phyloP scores from a whole-genome alignment of 2,888 invertebrate genomes.

The Panopea generosa region DNA sequence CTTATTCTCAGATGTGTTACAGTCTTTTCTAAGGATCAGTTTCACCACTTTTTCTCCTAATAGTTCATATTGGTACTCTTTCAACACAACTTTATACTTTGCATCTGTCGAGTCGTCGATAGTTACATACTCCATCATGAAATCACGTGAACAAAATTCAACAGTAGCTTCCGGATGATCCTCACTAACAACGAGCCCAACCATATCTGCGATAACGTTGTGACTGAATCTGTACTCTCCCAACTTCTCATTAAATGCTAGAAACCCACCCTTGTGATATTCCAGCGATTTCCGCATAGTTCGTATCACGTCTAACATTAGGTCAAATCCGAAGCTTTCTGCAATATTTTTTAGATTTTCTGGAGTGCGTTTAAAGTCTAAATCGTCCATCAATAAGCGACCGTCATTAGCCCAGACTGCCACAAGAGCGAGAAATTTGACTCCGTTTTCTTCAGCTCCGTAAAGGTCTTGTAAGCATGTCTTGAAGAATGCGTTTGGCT shows the following conservation, averaged over 20 bases:
- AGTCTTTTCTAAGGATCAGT: slow-evolving; percentile 9
- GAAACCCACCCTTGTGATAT: slow-evolving; percentile 17
- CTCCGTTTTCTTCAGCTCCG: not conserved
- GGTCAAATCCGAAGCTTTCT: slow-evolving; percentile 11
- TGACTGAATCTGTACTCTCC: slow-evolving; percentile 39
- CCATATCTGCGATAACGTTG: slow-evolving; percentile 46
- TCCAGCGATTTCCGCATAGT: slow-evolving; percentile 16
- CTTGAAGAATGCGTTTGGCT: not conserved
- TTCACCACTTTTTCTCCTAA: slow-evolving; percentile 6
- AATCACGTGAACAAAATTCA: slow-evolving; percentile 3
- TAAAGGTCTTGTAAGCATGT: not conserved
- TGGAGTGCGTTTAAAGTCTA: not conserved
- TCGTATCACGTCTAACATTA: slow-evolving; percentile 13
- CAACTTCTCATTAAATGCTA: slow-evolving; percentile 6
- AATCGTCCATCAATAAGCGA: slow-evolving; percentile 7
- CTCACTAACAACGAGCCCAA: slow-evolving; percentile 30
- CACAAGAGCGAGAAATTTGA: slow-evolving; percentile 43
- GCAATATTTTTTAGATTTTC: slow-evolving; percentile 16
- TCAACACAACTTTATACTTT: slow-evolving; percentile 1
- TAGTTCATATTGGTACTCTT: not conserved
- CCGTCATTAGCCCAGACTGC: slow-evolving; percentile 38
- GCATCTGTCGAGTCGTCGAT: not conserved
- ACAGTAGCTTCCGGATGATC: slow-evolving; percentile 14
- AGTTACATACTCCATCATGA: slow-evolving; percentile 4
- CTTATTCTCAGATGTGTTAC: not conserved